Base-by-base conservation (phyloP, 2,888 invertebrate genomes). In the Zaprionus bogoriensis region DNA sequence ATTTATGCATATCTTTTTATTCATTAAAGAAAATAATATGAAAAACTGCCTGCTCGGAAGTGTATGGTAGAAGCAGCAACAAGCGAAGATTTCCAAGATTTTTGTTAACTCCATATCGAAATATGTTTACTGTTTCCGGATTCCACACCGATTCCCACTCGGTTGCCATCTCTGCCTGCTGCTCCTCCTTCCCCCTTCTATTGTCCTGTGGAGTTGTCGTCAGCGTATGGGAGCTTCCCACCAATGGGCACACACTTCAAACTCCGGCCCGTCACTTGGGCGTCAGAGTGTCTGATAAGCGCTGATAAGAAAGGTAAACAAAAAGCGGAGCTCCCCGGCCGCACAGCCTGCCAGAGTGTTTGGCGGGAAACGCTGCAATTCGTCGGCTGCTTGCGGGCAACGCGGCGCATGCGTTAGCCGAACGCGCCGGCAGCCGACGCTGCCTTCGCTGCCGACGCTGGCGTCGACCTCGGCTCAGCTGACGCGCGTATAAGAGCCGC, bases 231-330 rank as follows among this genome's bases (percentile, higher is more conserved):
- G 38, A 67, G 25, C 53, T 67, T 65, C 60, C 61, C 77, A 79
- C 86, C 81, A 81, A 82, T 81, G 83, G 67, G 83, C 80, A 66
- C 59, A 58, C 82, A 78, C 82, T 81, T 72, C 61, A 84, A 54
- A 39, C 47, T 38, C 44, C 52, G 22, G 57, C 48, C 48, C 65
- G 41, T 60, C 50, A 50, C 27, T 39, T 20, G 51, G 28, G 47
- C 39, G 50, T 58, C 71, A 55, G 75, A 65, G 53, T 54, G 54
- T 55, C 44, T 83, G 80, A 81, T 83, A 81, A 82, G 83, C 81
- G 61, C 84, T 86, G 82, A 82, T 82, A 82, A 86, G 77, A 83
- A 86, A 82, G 78, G 82, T 82, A 82, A 82, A 82, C 82, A 82
- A 82, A 77, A 53, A 54, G 32, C 57, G 19, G 3, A 25, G 41